A percentile compares a stretch with the other conserved stretches of the same genome.
Evolutionary conservation across 2,888 invertebrate species (phyloP).

Genomic region (Lymantria monacha): DNA sequence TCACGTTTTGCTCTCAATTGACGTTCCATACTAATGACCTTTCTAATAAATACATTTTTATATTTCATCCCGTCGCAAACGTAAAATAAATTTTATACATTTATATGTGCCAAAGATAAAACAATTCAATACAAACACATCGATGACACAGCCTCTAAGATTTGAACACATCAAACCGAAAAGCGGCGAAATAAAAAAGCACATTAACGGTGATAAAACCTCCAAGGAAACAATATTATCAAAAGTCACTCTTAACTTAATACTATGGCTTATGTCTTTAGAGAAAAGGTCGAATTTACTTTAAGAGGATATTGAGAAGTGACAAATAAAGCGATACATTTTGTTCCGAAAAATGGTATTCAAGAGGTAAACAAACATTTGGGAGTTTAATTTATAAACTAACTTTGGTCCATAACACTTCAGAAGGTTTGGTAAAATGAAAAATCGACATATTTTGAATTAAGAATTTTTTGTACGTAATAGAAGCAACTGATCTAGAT

Average conservation of each 20-base stretch:
- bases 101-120: not conserved
- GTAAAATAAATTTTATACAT: too few species aligned
- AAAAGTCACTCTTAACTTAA: not conserved
- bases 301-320: constrained; percentile 7
- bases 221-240: constrained; percentile 14
- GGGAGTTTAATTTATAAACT: too few species aligned
- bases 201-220: constrained; percentile 45
- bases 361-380: not conserved
- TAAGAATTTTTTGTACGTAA: too few species aligned
- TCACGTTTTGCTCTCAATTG: too few species aligned
- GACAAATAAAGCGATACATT: constrained; percentile 22
- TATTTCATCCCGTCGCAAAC: too few species aligned
- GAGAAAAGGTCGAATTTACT: constrained; percentile 22
- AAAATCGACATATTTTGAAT: too few species aligned
- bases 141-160: constrained; percentile 1
- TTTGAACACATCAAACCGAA: constrained; percentile 36
- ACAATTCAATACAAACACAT: not conserved
- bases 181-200: constrained; percentile 44
- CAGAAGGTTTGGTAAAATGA: too few species aligned
- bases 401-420: too few species aligned
- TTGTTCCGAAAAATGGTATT: not conserved
- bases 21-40: too few species aligned
- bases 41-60: too few species aligned
- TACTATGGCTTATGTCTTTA: constrained; percentile 8
- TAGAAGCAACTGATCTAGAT: too few species aligned